A percentile compares a stretch with the other conserved stretches of the same genome.
Evolutionary conservation across 2,113 vertebrate species (phyloP).

Genomic region (Megaptera novaeangliae): DNA sequence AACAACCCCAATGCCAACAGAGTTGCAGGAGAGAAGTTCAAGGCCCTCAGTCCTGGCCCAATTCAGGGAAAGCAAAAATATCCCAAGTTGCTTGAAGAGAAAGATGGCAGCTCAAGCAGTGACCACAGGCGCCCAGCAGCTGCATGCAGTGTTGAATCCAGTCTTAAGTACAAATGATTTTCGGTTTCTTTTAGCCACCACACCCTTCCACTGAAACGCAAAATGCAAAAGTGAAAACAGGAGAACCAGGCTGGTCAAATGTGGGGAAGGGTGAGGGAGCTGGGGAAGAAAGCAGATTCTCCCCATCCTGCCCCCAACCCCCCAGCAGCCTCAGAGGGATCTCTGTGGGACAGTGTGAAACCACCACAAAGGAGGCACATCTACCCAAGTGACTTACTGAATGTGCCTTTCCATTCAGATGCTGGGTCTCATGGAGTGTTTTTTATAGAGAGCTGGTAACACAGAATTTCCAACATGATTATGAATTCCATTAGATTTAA

Average conservation of each 20-base stretch:
- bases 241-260: background rate
- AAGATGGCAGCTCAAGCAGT: background rate
- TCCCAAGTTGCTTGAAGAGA: background rate
- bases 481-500: background rate
- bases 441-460: background rate
- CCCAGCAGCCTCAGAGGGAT: background rate
- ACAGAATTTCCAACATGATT: background rate
- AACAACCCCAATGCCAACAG: background rate
- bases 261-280: too few species aligned
- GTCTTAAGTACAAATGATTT: rapidly evolving
- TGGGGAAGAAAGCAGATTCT: background rate
- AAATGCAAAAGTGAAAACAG: background rate
- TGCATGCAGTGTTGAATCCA: background rate
- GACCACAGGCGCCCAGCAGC: rapidly evolving
- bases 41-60: background rate
- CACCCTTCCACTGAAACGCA: background rate
- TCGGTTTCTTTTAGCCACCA: background rate
- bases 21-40: background rate
- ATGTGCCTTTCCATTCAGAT: background rate
- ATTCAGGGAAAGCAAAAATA: background rate
- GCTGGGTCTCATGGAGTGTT: background rate
- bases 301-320: too few species aligned
- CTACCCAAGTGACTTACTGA: background rate
- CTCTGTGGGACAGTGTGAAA: background rate
- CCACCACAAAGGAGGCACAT: background rate